These are phyloP conservation scores for Euwallacea fornicatus DNA, from an alignment of 1,140 invertebrate genomes.

Conservation along the genomic window DNA sequence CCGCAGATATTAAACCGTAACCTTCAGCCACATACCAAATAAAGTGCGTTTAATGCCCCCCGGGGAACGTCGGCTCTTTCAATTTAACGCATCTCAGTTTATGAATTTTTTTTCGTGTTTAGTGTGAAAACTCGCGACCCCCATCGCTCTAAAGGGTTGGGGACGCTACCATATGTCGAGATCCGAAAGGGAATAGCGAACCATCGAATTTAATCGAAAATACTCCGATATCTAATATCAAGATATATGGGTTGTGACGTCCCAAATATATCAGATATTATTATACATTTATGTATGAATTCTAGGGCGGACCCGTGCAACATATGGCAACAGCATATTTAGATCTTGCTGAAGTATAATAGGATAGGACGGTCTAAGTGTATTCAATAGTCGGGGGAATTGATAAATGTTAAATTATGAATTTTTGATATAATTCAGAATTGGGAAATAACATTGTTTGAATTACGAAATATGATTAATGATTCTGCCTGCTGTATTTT, in stretches of 20 bases:
- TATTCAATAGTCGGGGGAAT: no score
- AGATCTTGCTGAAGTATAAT: conserved; percentile 22
- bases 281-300: conserved; percentile 27
- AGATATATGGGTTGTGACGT: conserved; percentile 17
- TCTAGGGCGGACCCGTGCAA: conserved; percentile 6
- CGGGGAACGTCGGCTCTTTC: conserved; percentile 3
- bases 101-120: no score
- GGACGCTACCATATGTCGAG: no score
- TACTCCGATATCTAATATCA: conserved; percentile 6
- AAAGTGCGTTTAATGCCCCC: conserved; percentile 51
- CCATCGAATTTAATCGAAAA: neutral
- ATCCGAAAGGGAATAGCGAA: no score
- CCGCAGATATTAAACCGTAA: conserved; percentile 53
- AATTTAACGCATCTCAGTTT: no score
- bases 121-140: no score
- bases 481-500: no score
- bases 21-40: conserved; percentile 51
- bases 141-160: no score
- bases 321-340: conserved; percentile 26
- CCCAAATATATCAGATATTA: conserved; percentile 6
- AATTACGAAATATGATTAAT: no score
- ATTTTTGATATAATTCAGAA: no score
- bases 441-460: no score
- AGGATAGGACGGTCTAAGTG: neutral
- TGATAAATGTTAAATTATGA: no score